A percentile compares a stretch with the other conserved stretches of the same genome.
phyloP scores from a whole-genome alignment of 2,888 invertebrate species.

The Nomada lathburiana region DNA sequence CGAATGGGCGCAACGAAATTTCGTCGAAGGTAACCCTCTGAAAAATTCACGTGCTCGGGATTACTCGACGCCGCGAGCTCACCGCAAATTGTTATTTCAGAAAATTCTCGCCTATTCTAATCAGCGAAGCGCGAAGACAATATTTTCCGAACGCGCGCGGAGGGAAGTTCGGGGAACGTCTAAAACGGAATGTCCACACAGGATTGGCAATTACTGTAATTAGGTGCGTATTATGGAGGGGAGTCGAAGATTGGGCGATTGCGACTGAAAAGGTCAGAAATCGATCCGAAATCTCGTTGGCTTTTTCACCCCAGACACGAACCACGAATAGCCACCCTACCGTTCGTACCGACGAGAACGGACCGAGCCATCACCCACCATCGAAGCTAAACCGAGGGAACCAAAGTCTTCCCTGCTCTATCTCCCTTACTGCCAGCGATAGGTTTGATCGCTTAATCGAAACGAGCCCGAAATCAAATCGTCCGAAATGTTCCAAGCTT shows the following conservation, averaged over 20 bases:
- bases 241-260: background rate
- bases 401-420: slow-evolving; percentile 28
- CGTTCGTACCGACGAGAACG: slow-evolving; percentile 59
- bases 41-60: too few species aligned
- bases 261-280: slow-evolving; percentile 5
- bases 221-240: background rate
- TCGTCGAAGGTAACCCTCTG: background rate
- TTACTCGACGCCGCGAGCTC: too few species aligned
- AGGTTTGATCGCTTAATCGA: slow-evolving; percentile 21
- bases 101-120: background rate
- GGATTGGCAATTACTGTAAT: background rate
- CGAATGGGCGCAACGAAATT: slow-evolving; percentile 1
- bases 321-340: slow-evolving; percentile 50
- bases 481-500: too few species aligned
- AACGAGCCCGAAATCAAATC: too few species aligned
- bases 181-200: background rate
- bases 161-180: too few species aligned
- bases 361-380: slow-evolving; percentile 37
- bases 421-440: slow-evolving; percentile 41
- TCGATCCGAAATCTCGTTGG: slow-evolving; percentile 28
- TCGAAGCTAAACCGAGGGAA: slow-evolving; percentile 26
- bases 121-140: too few species aligned
- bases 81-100: background rate
- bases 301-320: slow-evolving; percentile 54
- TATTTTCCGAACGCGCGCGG: too few species aligned